These are phyloP conservation scores for Platycheirus rosarum DNA, from an alignment of 2,888 invertebrate species.

Conservation along the genomic window DNA sequence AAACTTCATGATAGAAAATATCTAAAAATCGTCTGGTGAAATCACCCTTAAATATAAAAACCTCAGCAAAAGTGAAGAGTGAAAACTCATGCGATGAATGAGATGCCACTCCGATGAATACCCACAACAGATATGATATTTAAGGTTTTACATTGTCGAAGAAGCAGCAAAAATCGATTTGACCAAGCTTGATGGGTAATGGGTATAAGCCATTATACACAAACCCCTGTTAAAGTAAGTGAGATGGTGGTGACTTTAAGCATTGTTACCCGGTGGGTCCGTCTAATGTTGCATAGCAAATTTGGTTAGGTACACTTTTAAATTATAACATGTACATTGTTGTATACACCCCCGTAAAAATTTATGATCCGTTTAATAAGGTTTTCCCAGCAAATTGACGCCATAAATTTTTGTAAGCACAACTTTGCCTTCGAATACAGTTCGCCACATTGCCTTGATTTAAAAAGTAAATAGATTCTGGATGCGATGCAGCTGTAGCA, in stretches of 20 bases:
- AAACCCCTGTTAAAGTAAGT: constrained; percentile 3
- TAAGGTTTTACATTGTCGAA: constrained; percentile 46
- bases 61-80: constrained; percentile 33
- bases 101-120: constrained; percentile 30
- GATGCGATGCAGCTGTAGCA: constrained; percentile 1
- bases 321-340: constrained; percentile 68
- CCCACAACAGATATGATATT: constrained; percentile 59
- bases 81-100: constrained; percentile 44
- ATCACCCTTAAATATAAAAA: constrained; percentile 16
- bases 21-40: constrained; percentile 4
- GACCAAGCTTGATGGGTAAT: constrained; percentile 61
- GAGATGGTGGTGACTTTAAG: background rate
- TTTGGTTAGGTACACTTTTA: constrained; percentile 65
- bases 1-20: too few species aligned
- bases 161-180: constrained; percentile 56
- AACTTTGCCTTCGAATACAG: constrained; percentile 12
- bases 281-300: constrained; percentile 72
- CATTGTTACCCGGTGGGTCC: constrained; percentile 54
- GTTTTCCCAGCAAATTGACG: constrained; percentile 68
- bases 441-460: constrained; percentile 20
- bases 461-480: constrained; percentile 38
- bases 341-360: constrained; percentile 58
- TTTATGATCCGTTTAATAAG: constrained; percentile 74
- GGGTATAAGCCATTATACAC: constrained; percentile 22
- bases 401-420: constrained; percentile 55